Evolutionary conservation across 2,113 vertebrate species (phyloP).

Genomic region (Hydrolagus affinis): DNA sequence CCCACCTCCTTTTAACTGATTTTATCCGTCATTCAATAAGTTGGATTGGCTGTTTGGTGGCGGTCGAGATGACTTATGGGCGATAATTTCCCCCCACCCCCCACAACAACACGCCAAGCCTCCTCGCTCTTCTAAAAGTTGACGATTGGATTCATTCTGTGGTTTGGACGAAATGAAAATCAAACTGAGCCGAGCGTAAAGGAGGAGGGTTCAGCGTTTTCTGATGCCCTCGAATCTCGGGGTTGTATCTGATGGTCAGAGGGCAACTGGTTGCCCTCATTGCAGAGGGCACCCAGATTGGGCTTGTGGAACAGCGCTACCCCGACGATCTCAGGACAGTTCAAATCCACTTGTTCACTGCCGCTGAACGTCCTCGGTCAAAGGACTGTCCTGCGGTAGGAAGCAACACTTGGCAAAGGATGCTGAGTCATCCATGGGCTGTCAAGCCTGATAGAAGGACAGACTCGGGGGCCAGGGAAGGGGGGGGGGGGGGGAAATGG

Average conservation of each 20-base stretch:
- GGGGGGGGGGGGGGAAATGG: conserved; percentile 41
- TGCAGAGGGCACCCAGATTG: not conserved
- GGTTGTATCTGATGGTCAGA: not conserved
- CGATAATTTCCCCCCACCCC: too few species aligned
- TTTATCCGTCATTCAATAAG: too few species aligned
- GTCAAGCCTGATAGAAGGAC: conserved; percentile 53
- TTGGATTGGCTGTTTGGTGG: too few species aligned
- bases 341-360: conserved; percentile 7
- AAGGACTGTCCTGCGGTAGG: conserved; percentile 38
- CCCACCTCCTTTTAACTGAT: too few species aligned
- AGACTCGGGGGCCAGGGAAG: conserved; percentile 38
- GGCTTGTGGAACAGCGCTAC: not conserved
- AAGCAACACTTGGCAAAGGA: conserved; percentile 43
- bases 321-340: not conserved
- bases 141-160: too few species aligned
- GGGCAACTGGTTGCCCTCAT: not conserved
- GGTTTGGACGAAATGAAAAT: too few species aligned
- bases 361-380: too few species aligned
- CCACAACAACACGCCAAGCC: too few species aligned
- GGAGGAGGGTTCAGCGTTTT: too few species aligned
- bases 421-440: conserved; percentile 76
- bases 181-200: too few species aligned
- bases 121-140: not conserved
- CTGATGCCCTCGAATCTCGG: not conserved
- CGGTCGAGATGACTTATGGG: too few species aligned